Percentiles rank a stretch among this genome's conserved stretches.
phyloP scores from a whole-genome alignment of 2,113 vertebrate genomes.

The Nibea coibor region DNA sequence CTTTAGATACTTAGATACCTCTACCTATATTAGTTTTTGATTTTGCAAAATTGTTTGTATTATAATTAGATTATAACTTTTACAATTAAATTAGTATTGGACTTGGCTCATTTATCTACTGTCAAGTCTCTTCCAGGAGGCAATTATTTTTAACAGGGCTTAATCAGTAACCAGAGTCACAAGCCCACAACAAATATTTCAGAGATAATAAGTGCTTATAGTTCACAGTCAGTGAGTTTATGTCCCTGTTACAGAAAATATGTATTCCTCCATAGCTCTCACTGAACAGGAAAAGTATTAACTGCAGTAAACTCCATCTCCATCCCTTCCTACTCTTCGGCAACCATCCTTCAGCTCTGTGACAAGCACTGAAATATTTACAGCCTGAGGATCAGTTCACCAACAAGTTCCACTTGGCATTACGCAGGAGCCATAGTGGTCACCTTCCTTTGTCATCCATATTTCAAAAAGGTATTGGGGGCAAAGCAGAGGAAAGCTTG shows the following conservation, averaged over 20 bases:
- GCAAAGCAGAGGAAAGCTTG: slow-evolving; percentile 27
- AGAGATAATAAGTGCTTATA: neutral
- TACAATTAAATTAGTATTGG: neutral
- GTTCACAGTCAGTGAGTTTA: slow-evolving; percentile 11
- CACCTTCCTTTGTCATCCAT: slow-evolving; percentile 70
- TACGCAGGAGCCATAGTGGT: slow-evolving; percentile 45
- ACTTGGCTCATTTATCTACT: neutral
- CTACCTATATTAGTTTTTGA: neutral
- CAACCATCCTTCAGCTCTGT: slow-evolving; percentile 44
- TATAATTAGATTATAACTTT: neutral
- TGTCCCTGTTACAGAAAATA: neutral
- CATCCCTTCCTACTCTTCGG: slow-evolving; percentile 6
- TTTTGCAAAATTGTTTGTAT: neutral
- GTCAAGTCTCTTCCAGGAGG: neutral
- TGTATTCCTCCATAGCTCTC: neutral
- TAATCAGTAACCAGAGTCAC: neutral
- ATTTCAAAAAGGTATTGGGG: slow-evolving; percentile 58
- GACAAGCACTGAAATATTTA: slow-evolving; percentile 77
- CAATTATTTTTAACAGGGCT: neutral
- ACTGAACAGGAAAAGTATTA: slow-evolving; percentile 2
- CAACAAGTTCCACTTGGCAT: slow-evolving; percentile 49
- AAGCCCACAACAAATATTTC: neutral
- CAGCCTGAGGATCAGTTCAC: slow-evolving; percentile 61
- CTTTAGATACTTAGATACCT: neutral
- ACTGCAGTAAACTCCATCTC: slow-evolving; percentile 14